Evolutionary conservation across 2,888 invertebrate genomes (phyloP).

Genomic region (Leptogaster cylindrica): DNA sequence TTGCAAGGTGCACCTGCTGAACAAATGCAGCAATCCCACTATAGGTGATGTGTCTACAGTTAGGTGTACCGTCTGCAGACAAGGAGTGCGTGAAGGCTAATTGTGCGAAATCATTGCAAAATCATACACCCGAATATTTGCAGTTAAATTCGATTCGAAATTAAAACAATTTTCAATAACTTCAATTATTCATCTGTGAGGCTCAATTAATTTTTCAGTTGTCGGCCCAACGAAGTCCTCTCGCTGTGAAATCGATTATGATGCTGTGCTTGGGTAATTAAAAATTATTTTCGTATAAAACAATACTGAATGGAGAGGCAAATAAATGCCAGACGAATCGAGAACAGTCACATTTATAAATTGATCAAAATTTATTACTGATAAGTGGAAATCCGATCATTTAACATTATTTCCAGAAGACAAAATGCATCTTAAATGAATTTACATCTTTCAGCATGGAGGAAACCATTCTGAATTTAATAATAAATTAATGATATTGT

Average conservation of each 20-base stretch:
- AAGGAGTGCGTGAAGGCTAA: neutral
- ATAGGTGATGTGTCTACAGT: neutral
- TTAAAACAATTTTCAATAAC: conserved; percentile 36
- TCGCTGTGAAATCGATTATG: neutral
- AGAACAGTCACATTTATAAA: too few species aligned
- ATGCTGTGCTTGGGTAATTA: neutral
- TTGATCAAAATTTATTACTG: too few species aligned
- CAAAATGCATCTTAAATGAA: too few species aligned
- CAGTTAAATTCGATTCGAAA: conserved; percentile 3
- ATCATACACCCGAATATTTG: neutral
- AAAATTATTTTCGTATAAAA: neutral
- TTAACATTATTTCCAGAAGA: too few species aligned
- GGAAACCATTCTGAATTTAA: too few species aligned
- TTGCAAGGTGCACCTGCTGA: neutral
- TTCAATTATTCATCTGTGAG: conserved; percentile 33
- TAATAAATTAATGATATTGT: too few species aligned
- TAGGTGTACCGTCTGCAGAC: neutral
- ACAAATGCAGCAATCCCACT: too few species aligned
- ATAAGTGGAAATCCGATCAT: too few species aligned
- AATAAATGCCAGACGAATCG: too few species aligned
- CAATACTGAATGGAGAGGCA: too few species aligned
- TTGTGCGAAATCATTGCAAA: neutral
- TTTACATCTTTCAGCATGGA: too few species aligned
- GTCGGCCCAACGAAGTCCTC: neutral
- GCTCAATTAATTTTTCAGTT: conserved; percentile 22